phyloP scores from a whole-genome alignment of 2,113 vertebrate species.

The Dicrurus megarhynchus region DNA sequence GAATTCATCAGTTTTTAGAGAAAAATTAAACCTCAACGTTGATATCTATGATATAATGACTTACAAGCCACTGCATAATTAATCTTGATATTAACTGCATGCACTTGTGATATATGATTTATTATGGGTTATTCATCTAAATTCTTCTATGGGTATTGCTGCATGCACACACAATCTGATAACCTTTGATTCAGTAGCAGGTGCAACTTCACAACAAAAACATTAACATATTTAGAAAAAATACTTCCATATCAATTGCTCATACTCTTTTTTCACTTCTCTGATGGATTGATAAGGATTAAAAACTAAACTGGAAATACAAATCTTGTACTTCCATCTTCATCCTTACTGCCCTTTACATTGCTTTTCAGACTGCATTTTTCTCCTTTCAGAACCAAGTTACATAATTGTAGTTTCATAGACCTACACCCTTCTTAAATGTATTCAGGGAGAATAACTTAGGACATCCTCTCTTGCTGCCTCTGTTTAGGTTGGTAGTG shows the following conservation, averaged over 20 bases:
- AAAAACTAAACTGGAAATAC: conserved; percentile 3
- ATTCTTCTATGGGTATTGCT: conserved; percentile 11
- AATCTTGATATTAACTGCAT: conserved; percentile 39
- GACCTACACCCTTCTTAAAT: background rate
- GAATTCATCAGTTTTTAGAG: conserved; percentile 26
- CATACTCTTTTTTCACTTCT: background rate
- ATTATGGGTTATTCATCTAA: conserved; percentile 39
- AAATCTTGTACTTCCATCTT: background rate
- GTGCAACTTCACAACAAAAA: conserved; percentile 12
- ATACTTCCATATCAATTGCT: background rate
- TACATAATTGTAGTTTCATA: background rate
- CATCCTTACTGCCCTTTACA: background rate
- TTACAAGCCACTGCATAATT: conserved; percentile 40
- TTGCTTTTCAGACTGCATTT: background rate
- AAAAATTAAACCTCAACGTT: background rate
- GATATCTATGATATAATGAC: background rate
- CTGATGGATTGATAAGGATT: background rate
- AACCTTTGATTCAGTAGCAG: background rate
- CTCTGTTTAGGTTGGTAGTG: background rate
- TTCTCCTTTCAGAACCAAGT: background rate
- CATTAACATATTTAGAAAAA: background rate
- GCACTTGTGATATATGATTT: conserved; percentile 20
- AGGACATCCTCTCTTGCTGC: background rate
- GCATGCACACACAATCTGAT: background rate
- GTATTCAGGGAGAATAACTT: background rate